Percentiles rank a stretch among this genome's conserved stretches.
These are phyloP conservation scores for Aramus guarauna DNA, from an alignment of 2,113 vertebrate species.

Conservation along the genomic window DNA sequence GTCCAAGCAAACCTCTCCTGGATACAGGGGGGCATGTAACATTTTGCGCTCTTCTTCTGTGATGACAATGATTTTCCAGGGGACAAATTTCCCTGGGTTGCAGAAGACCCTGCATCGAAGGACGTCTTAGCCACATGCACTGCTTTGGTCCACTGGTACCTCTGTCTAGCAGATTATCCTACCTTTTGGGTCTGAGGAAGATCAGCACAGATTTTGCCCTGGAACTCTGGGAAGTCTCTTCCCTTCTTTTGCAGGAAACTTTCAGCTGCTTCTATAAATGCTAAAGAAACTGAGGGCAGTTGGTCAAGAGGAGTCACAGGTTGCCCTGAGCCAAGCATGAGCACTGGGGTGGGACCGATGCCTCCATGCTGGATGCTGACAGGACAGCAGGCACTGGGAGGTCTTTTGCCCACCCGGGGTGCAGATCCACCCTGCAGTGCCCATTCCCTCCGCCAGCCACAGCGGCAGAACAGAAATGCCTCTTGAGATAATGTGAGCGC, in stretches of 20 bases:
- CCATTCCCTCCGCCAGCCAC: background rate
- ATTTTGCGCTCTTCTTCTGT: background rate
- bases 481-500: background rate
- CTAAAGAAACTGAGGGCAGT: background rate
- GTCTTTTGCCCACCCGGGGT: background rate
- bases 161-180: background rate
- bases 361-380: accelerated
- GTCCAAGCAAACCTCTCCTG: background rate
- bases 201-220: background rate
- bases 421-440: background rate
- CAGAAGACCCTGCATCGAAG: background rate
- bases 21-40: accelerated
- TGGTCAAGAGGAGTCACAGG: background rate
- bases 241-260: background rate
- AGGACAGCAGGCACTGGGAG: accelerated
- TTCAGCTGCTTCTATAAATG: background rate
- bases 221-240: background rate
- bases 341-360: accelerated
- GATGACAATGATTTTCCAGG: background rate
- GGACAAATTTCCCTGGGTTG: background rate
- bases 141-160: background rate
- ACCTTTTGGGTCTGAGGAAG: background rate
- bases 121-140: accelerated
- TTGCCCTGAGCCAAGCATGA: accelerated
- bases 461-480: background rate